Evolutionary conservation across 2,113 vertebrate genomes (phyloP).

Genomic region (Anthoscopus minutus): DNA sequence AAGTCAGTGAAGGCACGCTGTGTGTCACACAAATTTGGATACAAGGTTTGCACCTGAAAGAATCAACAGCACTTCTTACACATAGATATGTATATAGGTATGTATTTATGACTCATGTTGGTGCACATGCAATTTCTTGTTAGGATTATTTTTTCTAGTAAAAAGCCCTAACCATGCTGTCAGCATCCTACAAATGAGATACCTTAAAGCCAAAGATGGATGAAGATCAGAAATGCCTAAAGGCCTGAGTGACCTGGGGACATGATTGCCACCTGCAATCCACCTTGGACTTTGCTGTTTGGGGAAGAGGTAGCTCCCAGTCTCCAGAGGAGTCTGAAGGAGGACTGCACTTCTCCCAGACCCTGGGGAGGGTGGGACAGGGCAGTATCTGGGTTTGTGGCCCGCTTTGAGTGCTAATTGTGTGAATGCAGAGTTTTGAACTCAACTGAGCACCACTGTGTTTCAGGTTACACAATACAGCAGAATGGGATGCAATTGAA

Average conservation of each 20-base stretch:
- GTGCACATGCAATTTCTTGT: neutral
- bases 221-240: neutral
- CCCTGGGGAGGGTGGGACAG: neutral
- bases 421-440: conserved; percentile 6
- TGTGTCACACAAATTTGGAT: neutral
- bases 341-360: neutral
- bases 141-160: neutral
- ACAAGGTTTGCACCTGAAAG: neutral
- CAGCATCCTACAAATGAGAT: neutral
- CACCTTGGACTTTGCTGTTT: neutral
- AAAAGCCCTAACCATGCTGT: neutral
- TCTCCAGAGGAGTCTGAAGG: neutral
- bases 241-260: neutral
- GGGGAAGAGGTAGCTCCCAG: neutral
- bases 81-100: neutral
- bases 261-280: rapidly evolving
- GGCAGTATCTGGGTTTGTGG: neutral
- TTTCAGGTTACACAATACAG: conserved; percentile 61
- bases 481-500: conserved; percentile 61
- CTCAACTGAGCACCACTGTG: conserved; percentile 31
- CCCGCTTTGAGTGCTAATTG: neutral
- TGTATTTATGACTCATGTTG: neutral
- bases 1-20: neutral
- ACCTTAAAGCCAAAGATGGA: neutral
- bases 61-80: neutral